These are phyloP conservation scores for Heteromyza rotundicornis DNA, from an alignment of 2,888 invertebrate genomes.

Conservation along the genomic window DNA sequence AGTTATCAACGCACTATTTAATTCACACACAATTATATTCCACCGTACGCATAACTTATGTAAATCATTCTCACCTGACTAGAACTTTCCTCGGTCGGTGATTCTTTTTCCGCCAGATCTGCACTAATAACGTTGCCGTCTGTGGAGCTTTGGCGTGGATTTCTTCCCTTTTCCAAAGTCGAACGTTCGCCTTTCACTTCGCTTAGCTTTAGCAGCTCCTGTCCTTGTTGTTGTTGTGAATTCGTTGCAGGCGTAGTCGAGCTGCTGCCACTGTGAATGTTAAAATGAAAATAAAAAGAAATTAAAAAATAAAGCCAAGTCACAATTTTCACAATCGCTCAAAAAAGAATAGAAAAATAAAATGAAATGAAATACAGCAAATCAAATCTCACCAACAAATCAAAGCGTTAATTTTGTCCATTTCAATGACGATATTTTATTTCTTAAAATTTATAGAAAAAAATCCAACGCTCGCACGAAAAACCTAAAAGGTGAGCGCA, in stretches of 20 bases:
- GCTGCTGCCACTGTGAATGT: slow-evolving; percentile 23
- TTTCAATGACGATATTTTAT: not conserved
- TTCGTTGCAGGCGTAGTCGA: slow-evolving; percentile 21
- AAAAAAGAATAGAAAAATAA: slow-evolving; percentile 1
- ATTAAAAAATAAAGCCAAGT: not conserved
- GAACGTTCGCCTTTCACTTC: not conserved
- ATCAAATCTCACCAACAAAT: slow-evolving; percentile 29
- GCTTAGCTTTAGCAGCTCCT: slow-evolving; percentile 12
- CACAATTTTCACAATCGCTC: too few relatives aligned
- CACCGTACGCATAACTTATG: too few relatives aligned
- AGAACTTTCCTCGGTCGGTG: slow-evolving; percentile 8
- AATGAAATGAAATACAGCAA: not conserved
- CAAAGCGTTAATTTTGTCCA: slow-evolving; percentile 27
- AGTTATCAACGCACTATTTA: too few relatives aligned
- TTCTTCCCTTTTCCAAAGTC: not conserved
- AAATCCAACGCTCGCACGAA: too few relatives aligned
- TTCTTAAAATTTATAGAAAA: too few relatives aligned
- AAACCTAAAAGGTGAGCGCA: too few relatives aligned
- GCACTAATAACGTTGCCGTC: not conserved
- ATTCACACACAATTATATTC: too few relatives aligned
- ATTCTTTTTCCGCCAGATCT: not conserved
- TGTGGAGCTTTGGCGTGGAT: slow-evolving; percentile 1
- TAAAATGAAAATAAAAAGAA: not conserved
- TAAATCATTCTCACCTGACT: slow-evolving; percentile 19
- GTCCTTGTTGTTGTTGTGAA: slow-evolving; percentile 16